These are phyloP conservation scores for Lasioglossum albipes DNA, from an alignment of 1,140 invertebrate species.

Conservation along the genomic window DNA sequence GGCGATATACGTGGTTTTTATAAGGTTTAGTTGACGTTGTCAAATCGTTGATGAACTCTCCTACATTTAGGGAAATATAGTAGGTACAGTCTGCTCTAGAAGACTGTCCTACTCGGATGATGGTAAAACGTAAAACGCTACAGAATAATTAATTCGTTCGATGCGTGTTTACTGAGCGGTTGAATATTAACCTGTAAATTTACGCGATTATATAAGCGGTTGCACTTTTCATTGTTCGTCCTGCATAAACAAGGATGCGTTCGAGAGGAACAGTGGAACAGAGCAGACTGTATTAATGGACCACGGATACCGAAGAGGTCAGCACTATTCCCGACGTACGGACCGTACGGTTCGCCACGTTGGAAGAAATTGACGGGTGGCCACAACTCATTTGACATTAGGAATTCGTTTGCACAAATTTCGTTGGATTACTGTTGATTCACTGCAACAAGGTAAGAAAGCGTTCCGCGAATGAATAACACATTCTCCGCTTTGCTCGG, in stretches of 20 bases:
- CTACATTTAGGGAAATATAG: not conserved
- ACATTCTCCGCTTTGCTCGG: not conserved
- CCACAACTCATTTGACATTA: conserved; percentile 68
- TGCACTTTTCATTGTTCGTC: not conserved
- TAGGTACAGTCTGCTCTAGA: not conserved
- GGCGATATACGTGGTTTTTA: not conserved
- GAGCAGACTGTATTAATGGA: conserved; percentile 9
- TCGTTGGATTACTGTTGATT: conserved; percentile 43
- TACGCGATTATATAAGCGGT: not conserved
- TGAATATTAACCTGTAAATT: not conserved
- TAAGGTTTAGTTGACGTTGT: not conserved
- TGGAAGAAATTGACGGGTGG: conserved; percentile 76
- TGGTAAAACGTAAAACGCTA: too few species aligned
- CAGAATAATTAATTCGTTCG: not conserved
- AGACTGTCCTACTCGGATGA: not conserved
- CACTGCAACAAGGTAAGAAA: conserved; percentile 59
- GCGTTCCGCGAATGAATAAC: not conserved
- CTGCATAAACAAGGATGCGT: not conserved
- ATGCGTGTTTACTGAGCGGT: too few species aligned
- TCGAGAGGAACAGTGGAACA: not conserved
- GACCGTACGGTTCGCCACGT: conserved; percentile 74
- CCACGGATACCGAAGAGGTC: conserved; percentile 40
- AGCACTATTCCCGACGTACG: conserved; percentile 36
- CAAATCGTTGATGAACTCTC: not conserved
- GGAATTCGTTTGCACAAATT: conserved; percentile 57